phyloP scores from a whole-genome alignment of 2,888 invertebrate genomes.

The Erannis defoliaria region DNA sequence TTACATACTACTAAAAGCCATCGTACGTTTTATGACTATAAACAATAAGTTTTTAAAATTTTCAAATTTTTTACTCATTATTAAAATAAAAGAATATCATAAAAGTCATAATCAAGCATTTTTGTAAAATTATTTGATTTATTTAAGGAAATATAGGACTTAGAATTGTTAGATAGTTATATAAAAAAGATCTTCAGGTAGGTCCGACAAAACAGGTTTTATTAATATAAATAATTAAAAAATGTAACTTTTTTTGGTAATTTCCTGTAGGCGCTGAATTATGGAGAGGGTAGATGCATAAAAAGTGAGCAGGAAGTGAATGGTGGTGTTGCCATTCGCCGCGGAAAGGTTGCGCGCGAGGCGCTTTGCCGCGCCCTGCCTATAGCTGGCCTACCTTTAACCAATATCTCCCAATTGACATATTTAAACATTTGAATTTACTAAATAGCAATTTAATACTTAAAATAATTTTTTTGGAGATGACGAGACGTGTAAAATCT shows the following conservation, averaged over 20 bases:
- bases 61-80: constrained; percentile 24
- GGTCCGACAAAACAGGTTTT: constrained; percentile 61
- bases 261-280: constrained; percentile 81
- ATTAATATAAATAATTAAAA: constrained; percentile 63
- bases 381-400: constrained; percentile 5
- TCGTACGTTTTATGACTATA: constrained; percentile 16
- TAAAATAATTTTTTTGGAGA: not conserved
- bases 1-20: not conserved
- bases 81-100: constrained; percentile 21
- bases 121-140: constrained; percentile 7
- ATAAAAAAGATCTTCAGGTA: constrained; percentile 42
- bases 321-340: constrained; percentile 76
- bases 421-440: constrained; percentile 1
- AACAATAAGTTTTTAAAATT: constrained; percentile 5
- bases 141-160: constrained; percentile 22
- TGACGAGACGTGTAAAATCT: no score
- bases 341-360: constrained; percentile 66
- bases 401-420: not conserved
- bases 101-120: not conserved
- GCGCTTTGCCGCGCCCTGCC: constrained; percentile 6
- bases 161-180: constrained; percentile 7
- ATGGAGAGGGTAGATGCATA: constrained; percentile 66
- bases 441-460: constrained; percentile 1
- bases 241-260: constrained; percentile 74
- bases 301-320: constrained; percentile 70